Base-by-base conservation (phyloP, 2,797 vertebrate species). In the Spheniscus humboldti region DNA sequence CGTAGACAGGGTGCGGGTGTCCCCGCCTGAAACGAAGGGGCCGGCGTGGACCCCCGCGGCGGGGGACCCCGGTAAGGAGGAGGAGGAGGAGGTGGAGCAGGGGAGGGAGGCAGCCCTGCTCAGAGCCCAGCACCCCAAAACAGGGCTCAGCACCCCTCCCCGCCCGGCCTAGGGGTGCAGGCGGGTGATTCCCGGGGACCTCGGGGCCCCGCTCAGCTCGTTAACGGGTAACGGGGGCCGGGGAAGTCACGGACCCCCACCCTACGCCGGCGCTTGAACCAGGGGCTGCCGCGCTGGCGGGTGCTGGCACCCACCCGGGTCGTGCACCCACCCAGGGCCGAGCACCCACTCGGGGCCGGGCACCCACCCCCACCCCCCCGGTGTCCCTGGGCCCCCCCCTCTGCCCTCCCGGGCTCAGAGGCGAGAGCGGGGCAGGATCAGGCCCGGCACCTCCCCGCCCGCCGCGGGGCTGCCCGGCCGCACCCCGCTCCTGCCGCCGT, bases 271-370 rank as follows among this genome's bases (percentile, higher is more conserved):
- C 3, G 2, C 59, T 4, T 4, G 72, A 4, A 71, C 35, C 0
- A 2, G 25, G 63, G n/a, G 12, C 35, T 8, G 73, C 19, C 2
- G 1, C 0, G 3, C 33, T 10, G 0, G 20, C 3, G 66, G 16
- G 45, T 10, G 35, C 59, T 4, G 35, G 23, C 47, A 22, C 47
- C 47, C 47, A 47, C 47, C 20, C 8, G 19, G 30, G 35, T 14
- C 14, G 13, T 25, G 13, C 33, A 76, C 43, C 27, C 48, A 11
- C 8, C 2, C 0, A 5, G 28, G 52, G 11, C 47, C 18, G 22
- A 3, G 47, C 47, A 47, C 47, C 19, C 47, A 47, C 47, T 5
- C 8, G 47, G 47, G 47, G 20, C 47, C 20, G 10, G 11, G 47
- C 47, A 7, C 47, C 47, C 47, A 48, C 35, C 35, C 35, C 35